Evolutionary conservation across 1,140 invertebrate species (phyloP).

Genomic region (Chironomus striatipennis): DNA sequence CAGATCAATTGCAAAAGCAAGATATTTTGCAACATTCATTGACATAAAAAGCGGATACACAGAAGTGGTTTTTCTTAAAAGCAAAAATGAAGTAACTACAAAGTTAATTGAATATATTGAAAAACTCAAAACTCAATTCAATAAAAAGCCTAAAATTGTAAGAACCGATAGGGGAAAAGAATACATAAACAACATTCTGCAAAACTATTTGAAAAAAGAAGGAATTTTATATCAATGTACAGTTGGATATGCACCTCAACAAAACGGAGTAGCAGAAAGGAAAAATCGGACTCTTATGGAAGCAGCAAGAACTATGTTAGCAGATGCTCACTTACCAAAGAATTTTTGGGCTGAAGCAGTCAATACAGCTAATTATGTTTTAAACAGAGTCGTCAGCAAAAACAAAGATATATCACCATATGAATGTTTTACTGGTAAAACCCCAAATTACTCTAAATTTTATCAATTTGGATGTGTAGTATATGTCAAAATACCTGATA

Average conservation of each 20-base stretch:
- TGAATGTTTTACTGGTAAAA: background rate
- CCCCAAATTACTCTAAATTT: background rate
- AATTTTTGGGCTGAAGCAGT: slow-evolving; percentile 43
- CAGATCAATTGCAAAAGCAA: slow-evolving; percentile 28
- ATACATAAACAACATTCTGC: background rate
- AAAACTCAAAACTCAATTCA: slow-evolving; percentile 32
- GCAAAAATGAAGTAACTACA: slow-evolving; percentile 32
- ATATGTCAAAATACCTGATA: slow-evolving; percentile 22
- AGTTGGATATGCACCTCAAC: slow-evolving; percentile 36
- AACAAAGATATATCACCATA: no score
- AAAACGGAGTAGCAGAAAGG: slow-evolving; percentile 39
- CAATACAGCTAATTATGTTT: slow-evolving; percentile 31
- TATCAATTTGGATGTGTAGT: slow-evolving; percentile 29
- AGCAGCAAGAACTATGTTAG: slow-evolving; percentile 31
- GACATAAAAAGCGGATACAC: slow-evolving; percentile 33
- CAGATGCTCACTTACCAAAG: slow-evolving; percentile 31
- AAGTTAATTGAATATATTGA: slow-evolving; percentile 32
- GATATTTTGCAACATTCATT: slow-evolving; percentile 35
- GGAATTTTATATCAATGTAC: background rate
- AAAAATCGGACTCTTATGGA: slow-evolving; percentile 36
- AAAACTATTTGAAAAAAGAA: background rate
- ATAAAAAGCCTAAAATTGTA: slow-evolving; percentile 29
- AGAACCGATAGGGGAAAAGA: slow-evolving; percentile 25
- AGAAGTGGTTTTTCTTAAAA: slow-evolving; percentile 34
- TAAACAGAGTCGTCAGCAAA: slow-evolving; percentile 24